Evolutionary conservation across 2,797 vertebrate species (phyloP), one percentile per base, ranked within the genome.

Genomic region (Chrysocyon brachyurus): DNA sequence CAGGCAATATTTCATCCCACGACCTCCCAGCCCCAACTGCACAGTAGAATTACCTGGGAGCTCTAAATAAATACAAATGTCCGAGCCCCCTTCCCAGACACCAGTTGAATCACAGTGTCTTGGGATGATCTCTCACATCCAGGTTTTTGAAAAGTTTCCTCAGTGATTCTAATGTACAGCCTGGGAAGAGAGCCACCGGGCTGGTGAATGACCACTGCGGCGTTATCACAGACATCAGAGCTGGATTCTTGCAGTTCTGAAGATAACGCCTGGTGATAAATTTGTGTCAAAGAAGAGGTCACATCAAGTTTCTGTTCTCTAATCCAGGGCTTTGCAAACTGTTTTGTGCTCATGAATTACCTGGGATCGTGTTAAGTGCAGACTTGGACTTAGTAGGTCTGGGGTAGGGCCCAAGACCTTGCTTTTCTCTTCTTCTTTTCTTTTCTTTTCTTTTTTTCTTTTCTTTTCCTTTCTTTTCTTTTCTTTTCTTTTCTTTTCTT

Each of bases 181-280:
- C 19, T 15, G n/a, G 78, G 36, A 75, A 59, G 79, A 87, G n/a
- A 59, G 36, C 3, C 15, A 9, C 40, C 1, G 83, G 52, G 12
- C 54, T 14, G 33, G 28, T 15, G 57, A n/a, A 33, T 56, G 54
- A 14, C 63, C 16, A 8, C 24, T 12, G 52, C 59, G 31, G 59
- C 21, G 36, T 49, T 56, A 82, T 66, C 82, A 24, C 54, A 17
- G 17, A 73, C 78, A 87, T 77, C 66, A 93, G 78, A 78, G 46
- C 66, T 0, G 5, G 77, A 59, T 87, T 78, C 83, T 73, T 61
- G 59, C 1, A 10, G 56, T 85, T 87, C 31, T 94, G 92, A 61
- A 79, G 91, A 84, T 87, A 72, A 54, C 11, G 12, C 68, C 52
- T 90, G 70, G 31, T 90, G 57, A 92, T 95, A 83, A 94, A 93